Conservation (phyloP, 2,888 invertebrate genomes). For the Petrophora chlorosata region DNA sequence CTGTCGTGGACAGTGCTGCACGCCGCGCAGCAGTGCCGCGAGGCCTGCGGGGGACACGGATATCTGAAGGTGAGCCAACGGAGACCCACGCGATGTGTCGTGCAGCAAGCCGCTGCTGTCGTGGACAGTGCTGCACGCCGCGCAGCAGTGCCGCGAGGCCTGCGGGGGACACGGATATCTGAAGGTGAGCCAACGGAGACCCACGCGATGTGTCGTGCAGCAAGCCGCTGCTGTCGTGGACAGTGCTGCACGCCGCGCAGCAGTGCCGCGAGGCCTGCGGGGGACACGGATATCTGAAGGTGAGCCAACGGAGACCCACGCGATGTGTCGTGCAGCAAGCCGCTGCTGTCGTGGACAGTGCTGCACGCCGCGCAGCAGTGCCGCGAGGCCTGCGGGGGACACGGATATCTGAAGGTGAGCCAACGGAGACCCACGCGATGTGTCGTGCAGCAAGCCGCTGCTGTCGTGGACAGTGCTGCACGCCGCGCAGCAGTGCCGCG, state of each 20-base stretch:
- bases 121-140: conserved; percentile 89
- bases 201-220: conserved; percentile 87
- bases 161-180: conserved; percentile 92
- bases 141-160: conserved; percentile 93
- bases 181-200: conserved; percentile 80
- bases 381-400: conserved; percentile 94
- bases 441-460: too few species aligned
- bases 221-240: conserved; percentile 90
- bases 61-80: conserved; percentile 55
- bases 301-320: conserved; percentile 85
- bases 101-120: conserved; percentile 88
- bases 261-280: conserved; percentile 95
- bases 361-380: conserved; percentile 91
- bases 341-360: conserved; percentile 90
- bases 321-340: conserved; percentile 87
- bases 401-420: conserved; percentile 81
- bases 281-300: conserved; percentile 87
- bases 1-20: conserved; percentile 90
- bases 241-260: conserved; percentile 89
- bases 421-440: too few species aligned
- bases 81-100: conserved; percentile 88
- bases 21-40: conserved; percentile 91
- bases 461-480: too few species aligned
- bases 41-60: conserved; percentile 95
- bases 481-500: too few species aligned